Conservation (phyloP, 2,888 invertebrate species). For the Cheilosia impressa region DNA sequence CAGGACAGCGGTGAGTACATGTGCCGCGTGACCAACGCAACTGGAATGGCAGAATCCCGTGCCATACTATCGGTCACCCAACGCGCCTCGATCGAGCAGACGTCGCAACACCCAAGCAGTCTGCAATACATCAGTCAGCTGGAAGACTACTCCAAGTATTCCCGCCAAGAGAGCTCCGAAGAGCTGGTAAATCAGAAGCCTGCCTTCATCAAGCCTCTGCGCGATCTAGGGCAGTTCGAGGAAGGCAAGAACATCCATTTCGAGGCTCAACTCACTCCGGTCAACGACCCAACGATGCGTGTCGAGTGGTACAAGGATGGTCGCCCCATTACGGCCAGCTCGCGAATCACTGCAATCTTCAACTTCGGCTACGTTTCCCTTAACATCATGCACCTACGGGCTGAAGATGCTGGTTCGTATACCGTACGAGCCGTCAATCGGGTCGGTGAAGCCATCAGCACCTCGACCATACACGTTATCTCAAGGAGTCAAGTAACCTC, state of each 20-base stretch:
- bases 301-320: conserved; percentile 98
- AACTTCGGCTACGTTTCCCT: conserved; percentile 99
- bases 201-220: conserved; percentile 93
- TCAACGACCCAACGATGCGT: conserved; percentile 96
- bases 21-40: conserved; percentile 93
- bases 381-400: conserved; percentile 98
- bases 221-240: conserved; percentile 93
- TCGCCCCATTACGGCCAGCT: conserved; percentile 97
- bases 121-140: conserved; percentile 95
- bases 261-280: conserved; percentile 95
- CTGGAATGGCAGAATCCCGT: conserved; percentile 94
- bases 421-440: conserved; percentile 96
- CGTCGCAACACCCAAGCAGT: conserved; percentile 95
- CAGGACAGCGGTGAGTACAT: conserved; percentile 96
- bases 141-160: conserved; percentile 95
- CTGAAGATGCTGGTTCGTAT: conserved; percentile 98
- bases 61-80: conserved; percentile 92
- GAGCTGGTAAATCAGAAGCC: conserved; percentile 92
- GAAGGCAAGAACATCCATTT: conserved; percentile 97
- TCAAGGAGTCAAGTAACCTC: conserved; percentile 92
- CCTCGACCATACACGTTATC: conserved; percentile 90
- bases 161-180: conserved; percentile 92
- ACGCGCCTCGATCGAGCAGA: conserved; percentile 92
- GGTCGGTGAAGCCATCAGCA: conserved; percentile 94
- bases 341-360: conserved; percentile 98